phyloP scores from a whole-genome alignment of 2,797 vertebrate species.

The Poecilia wingei region DNA sequence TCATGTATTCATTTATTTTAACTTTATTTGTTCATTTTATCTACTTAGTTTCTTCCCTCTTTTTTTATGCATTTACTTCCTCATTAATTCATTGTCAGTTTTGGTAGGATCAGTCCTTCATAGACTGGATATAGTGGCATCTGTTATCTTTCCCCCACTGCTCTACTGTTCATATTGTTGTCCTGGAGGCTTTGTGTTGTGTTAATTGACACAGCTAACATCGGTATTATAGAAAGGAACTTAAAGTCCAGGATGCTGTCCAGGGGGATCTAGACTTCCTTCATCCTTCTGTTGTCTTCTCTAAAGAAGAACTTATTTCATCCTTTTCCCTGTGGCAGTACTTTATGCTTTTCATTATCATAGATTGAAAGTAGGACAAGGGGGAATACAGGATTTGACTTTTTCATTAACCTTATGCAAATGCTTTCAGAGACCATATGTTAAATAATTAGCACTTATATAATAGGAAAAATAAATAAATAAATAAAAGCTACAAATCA shows the following conservation, averaged over 20 bases:
- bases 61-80: not conserved
- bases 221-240: slow-evolving; percentile 36
- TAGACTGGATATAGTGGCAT: slow-evolving; percentile 1
- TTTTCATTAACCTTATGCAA: slow-evolving; percentile 64
- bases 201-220: slow-evolving; percentile 39
- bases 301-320: not conserved
- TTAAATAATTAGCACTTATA: slow-evolving; percentile 15
- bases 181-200: slow-evolving; percentile 28
- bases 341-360: slow-evolving; percentile 48
- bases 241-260: slow-evolving; percentile 26
- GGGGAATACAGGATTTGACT: slow-evolving; percentile 39
- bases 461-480: not conserved
- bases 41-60: too few relatives aligned
- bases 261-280: slow-evolving; percentile 29
- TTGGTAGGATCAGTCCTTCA: too few relatives aligned
- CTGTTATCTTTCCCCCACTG: slow-evolving; percentile 1
- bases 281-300: slow-evolving; percentile 27
- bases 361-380: slow-evolving; percentile 16
- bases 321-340: slow-evolving; percentile 35
- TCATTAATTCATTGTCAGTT: too few relatives aligned
- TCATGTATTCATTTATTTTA: too few relatives aligned
- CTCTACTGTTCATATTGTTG: not conserved
- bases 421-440: slow-evolving; percentile 31
- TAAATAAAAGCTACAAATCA: not conserved
- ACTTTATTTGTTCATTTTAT: too few relatives aligned